Percentiles rank a stretch among this genome's conserved stretches.
Conservation (phyloP, 2,888 invertebrate genomes). For the Halocaridina rubra region DNA sequence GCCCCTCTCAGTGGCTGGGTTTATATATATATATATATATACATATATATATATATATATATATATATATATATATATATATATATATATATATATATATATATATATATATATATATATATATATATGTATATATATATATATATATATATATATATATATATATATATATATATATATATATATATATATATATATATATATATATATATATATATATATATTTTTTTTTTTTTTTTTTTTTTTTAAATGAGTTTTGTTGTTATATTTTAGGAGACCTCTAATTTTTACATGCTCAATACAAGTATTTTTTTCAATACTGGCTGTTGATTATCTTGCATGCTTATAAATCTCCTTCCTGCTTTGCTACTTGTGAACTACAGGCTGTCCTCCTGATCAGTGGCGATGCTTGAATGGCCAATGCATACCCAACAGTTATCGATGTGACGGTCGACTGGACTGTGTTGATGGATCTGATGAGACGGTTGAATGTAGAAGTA, state of each 20-base stretch:
- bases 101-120: slow-evolving; percentile 40
- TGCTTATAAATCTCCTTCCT: too few species aligned
- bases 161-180: slow-evolving; percentile 54
- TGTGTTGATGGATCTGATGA: slow-evolving; percentile 53
- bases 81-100: slow-evolving; percentile 31
- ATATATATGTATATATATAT: slow-evolving; percentile 37
- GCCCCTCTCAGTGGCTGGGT: too few species aligned
- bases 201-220: slow-evolving; percentile 52
- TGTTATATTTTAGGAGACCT: too few species aligned
- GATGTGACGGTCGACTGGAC: slow-evolving; percentile 50
- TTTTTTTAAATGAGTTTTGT: too few species aligned
- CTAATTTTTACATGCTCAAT: too few species aligned
- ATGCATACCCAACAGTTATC: slow-evolving; percentile 68
- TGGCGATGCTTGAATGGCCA: slow-evolving; percentile 69
- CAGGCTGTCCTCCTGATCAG: slow-evolving; percentile 67
- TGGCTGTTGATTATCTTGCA: too few species aligned
- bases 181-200: slow-evolving; percentile 53
- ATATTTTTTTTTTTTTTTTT: too few species aligned
- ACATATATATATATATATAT: slow-evolving; percentile 33
- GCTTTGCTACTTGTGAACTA: too few species aligned
- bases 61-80: slow-evolving; percentile 32
- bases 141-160: slow-evolving; percentile 45
- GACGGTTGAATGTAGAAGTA: not conserved
- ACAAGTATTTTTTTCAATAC: too few species aligned
- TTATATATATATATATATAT: slow-evolving; percentile 13